phyloP scores from a whole-genome alignment of 2,113 vertebrate genomes.

The Oceanodroma tethys region DNA sequence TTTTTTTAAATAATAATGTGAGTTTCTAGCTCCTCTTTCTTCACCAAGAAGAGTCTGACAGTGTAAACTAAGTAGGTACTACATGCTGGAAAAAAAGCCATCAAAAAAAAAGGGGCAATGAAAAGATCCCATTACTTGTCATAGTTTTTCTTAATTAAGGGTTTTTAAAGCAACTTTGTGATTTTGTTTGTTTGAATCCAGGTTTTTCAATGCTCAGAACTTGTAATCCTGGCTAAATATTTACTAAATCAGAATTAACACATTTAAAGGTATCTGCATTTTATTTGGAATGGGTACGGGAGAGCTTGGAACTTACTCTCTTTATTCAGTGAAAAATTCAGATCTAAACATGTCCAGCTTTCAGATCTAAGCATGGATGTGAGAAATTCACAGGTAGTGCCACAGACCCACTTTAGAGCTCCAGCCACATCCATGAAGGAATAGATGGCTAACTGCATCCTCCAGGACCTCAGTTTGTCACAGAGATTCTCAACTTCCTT shows the following conservation, averaged over 20 bases:
- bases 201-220: neutral
- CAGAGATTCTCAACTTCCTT: neutral
- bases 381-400: neutral
- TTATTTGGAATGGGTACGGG: neutral
- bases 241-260: neutral
- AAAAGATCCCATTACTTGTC: neutral
- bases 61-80: neutral
- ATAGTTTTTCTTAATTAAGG: neutral
- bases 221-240: neutral
- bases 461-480: neutral
- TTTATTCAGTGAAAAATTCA: neutral
- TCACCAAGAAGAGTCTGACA: neutral
- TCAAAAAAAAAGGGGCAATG: neutral
- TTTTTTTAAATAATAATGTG: neutral
- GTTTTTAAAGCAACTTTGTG: neutral
- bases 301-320: neutral
- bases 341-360: neutral
- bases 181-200: neutral
- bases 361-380: neutral
- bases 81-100: neutral
- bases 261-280: neutral
- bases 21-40: neutral
- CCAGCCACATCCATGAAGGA: neutral
- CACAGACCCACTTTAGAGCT: neutral
- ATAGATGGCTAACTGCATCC: neutral